Conservation (phyloP, 1,140 invertebrate species). For the Heliconius hewitsoni region DNA sequence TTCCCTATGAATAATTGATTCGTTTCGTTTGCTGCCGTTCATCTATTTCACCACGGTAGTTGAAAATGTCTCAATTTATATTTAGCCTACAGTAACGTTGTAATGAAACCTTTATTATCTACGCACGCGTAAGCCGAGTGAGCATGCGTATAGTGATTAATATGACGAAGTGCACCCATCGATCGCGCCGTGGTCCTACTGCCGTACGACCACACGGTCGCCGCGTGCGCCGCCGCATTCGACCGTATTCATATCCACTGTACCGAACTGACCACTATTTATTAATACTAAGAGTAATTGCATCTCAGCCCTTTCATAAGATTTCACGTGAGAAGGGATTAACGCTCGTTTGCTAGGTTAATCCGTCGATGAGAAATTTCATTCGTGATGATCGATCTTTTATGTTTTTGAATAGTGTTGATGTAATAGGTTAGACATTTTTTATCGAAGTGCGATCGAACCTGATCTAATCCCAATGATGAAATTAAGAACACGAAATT, state of each 20-base stretch:
- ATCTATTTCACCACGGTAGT: conserved; percentile 50
- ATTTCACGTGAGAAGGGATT: conserved; percentile 71
- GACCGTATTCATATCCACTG: conserved; percentile 42
- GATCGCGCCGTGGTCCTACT: conserved; percentile 47
- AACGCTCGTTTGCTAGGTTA: conserved; percentile 64
- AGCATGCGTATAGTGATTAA: conserved; percentile 64
- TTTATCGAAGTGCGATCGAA: conserved; percentile 34
- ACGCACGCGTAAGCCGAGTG: conserved; percentile 75
- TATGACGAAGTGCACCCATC: conserved; percentile 68
- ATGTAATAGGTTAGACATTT: conserved; percentile 41
- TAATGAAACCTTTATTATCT: conserved; percentile 72
- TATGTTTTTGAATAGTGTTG: conserved; percentile 39
- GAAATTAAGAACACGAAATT: conserved; percentile 32
- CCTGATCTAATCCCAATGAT: conserved; percentile 33
- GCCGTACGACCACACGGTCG: conserved; percentile 52
- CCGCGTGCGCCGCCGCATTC: conserved; percentile 29
- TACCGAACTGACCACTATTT: conserved; percentile 42
- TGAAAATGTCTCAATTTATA: conserved; percentile 78
- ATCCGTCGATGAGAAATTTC: conserved; percentile 62
- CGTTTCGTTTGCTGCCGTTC: conserved; percentile 21
- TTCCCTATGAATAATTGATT: conserved; percentile 56
- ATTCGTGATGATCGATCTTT: conserved; percentile 48
- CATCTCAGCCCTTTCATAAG: conserved; percentile 56
- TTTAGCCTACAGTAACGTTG: conserved; percentile 74
- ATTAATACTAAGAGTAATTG: conserved; percentile 66